Evolutionary conservation across 2,797 vertebrate genomes (phyloP), one percentile per base, ranked within the genome.

Genomic region (Podargus strigoides): DNA sequence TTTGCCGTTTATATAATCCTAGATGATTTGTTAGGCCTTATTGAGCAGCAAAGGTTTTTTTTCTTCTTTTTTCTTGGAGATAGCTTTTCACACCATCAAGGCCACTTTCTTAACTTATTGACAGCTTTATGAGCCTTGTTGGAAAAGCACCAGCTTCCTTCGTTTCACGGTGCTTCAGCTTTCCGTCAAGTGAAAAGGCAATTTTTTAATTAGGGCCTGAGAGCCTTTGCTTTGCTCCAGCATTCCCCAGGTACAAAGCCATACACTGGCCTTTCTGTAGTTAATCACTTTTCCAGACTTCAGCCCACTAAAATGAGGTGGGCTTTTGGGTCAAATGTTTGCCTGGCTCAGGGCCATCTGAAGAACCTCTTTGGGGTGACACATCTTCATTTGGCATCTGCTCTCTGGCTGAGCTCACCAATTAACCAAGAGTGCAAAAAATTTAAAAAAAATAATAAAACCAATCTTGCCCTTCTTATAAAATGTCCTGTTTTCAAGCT

Each of bases 211-310:
- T 98, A 98, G 98, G 97, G 97, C 97, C 98, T 97, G 94, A 97
- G 98, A 98, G 97, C 97, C 98, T 98, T 98, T 84, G 95, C 97
- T 98, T 97, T 96, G 96, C 97, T 98, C 96, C 98, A 97, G 90
- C 76, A 28, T 94, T 97, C 97, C 96, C 97, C 74, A 91, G 97
- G 93, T 97, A 96, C 96, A 96, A 96, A 97, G 97, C 92, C 93
- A 95, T 96, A 98, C 97, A 95, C 95, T 97, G 96, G 91, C 94
- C 92, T 98, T 98, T 96, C 96, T 97, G 96, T 91, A 97, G 95
- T 97, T 98, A 98, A 99, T 98, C 97, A 95, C 96, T 98, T 99
- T 98, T 98, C 98, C 98, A 99, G 98, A 97, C 97, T 96, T 89
- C 68, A 96, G 94, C 95, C 94, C 52, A 20, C 95, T 96, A 91